Evolutionary conservation across 1,140 invertebrate genomes (phyloP), one percentile per base, ranked within the genome.

Genomic region (Laodelphax striatellus): DNA sequence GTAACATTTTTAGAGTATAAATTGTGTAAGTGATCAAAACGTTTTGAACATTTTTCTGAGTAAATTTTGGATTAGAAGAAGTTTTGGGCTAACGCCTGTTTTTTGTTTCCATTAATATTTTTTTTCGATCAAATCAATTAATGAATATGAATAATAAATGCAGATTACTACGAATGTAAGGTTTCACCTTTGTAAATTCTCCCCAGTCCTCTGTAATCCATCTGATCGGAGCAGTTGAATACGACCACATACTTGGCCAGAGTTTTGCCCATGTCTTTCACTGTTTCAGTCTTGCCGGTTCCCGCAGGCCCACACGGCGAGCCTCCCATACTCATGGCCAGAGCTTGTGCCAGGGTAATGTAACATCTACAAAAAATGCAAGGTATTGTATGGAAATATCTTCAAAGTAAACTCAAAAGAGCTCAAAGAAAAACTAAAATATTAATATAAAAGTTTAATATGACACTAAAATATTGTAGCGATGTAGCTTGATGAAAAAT

Each of bases 141-240:
- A 42, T 44, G 8, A 22, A 57, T 5, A 34, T 28, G 11, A n/a
- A n/a, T n/a, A n/a, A n/a, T n/a, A n/a, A n/a, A n/a, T n/a, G n/a
- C n/a, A n/a, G n/a, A n/a, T n/a, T n/a, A 5, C 5, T 5, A n/a
- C 22, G 2, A 19, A 17, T 24, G 22, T 54, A 19, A 54, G 6
- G 16, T 24, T 54, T 62, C 63, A 81, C 82, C 85, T 80, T 87
- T 87, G 69, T 89, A 94, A 66, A 94, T 95, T 59, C 92, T 81
- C 0, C 92, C 92, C 0, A 96, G 76, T 17, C 84, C 91, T 79
- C 92, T 82, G 72, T 95, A 97, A 75, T 98, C 94, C 94, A 98
- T 97, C 79, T 97, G 94, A 79, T 98, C 95, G 4, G 94, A 97
- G 70, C 95, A 98, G 76, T 98, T 98, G 74, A 97, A 97, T 0